These are phyloP conservation scores for Cotesia vestalis DNA, from an alignment of 1,140 invertebrate genomes.

Conservation along the genomic window DNA sequence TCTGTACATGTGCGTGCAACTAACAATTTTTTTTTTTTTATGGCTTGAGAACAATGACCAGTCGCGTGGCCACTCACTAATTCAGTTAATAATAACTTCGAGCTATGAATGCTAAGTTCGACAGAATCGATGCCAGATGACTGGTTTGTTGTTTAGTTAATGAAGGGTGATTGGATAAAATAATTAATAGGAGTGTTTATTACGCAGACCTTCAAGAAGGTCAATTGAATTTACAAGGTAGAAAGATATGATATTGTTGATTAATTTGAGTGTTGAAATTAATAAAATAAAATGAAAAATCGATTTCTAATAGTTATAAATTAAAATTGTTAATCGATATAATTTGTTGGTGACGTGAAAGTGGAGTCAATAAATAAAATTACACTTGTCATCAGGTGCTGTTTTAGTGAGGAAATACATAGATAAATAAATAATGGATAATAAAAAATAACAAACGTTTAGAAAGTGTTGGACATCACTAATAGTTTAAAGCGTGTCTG, in stretches of 20 bases:
- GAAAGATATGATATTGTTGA: too few relatives aligned
- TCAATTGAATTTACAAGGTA: background rate
- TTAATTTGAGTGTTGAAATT: too few relatives aligned
- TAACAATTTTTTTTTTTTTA: constrained; percentile 20
- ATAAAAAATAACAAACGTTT: constrained; percentile 4
- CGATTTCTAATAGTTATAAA: too few relatives aligned
- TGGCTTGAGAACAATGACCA: constrained; percentile 21
- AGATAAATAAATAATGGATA: background rate
- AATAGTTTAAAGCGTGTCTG: constrained; percentile 18
- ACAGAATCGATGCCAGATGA: constrained; percentile 25
- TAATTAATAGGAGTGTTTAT: constrained; percentile 1
- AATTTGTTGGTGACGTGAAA: background rate
- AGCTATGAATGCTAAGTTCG: background rate
- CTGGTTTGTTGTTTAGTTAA: background rate
- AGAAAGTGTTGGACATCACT: constrained; percentile 22
- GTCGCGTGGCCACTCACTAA: constrained; percentile 17
- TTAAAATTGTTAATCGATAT: too few relatives aligned
- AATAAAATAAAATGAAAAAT: too few relatives aligned
- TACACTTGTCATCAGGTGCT: background rate
- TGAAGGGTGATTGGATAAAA: background rate
- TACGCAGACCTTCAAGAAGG: constrained; percentile 19
- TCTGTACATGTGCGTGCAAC: constrained; percentile 17
- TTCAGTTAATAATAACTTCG: constrained; percentile 11
- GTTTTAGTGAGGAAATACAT: background rate
- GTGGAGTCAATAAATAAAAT: background rate